Percentiles rank a stretch among this genome's conserved stretches.
Evolutionary conservation across 2,113 vertebrate species (phyloP).

Genomic region (Hippocampus comes): DNA sequence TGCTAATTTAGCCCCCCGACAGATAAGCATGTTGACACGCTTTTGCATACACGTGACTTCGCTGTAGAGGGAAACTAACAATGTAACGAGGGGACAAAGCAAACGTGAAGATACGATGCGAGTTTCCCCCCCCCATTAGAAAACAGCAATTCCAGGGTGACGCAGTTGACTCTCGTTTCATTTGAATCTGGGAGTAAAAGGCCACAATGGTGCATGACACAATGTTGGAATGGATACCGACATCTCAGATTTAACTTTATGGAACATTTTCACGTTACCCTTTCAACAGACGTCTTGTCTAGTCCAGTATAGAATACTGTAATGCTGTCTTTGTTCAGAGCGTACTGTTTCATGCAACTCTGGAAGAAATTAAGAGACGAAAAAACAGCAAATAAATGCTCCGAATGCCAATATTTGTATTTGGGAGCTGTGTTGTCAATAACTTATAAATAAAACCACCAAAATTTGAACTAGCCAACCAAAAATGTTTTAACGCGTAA

Average conservation of each 20-base stretch:
- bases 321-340: too few relatives aligned
- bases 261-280: neutral
- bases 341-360: too few relatives aligned
- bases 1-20: conserved; percentile 19
- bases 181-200: neutral
- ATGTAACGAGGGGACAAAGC: neutral
- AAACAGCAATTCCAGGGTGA: neutral
- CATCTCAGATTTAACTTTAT: neutral
- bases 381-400: too few relatives aligned
- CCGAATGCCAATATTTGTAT: too few relatives aligned
- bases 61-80: neutral
- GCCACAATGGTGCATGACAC: neutral
- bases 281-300: neutral
- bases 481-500: too few relatives aligned
- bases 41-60: neutral
- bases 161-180: neutral
- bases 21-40: conserved; percentile 31
- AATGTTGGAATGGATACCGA: neutral
- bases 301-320: too few relatives aligned
- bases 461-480: too few relatives aligned
- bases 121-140: neutral
- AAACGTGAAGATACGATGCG: neutral
- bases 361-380: too few relatives aligned
- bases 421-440: too few relatives aligned
- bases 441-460: too few relatives aligned